Percentiles rank a stretch among this genome's conserved stretches.
Evolutionary conservation across 2,888 invertebrate species (phyloP).

Genomic region (Watsonalla binaria): DNA sequence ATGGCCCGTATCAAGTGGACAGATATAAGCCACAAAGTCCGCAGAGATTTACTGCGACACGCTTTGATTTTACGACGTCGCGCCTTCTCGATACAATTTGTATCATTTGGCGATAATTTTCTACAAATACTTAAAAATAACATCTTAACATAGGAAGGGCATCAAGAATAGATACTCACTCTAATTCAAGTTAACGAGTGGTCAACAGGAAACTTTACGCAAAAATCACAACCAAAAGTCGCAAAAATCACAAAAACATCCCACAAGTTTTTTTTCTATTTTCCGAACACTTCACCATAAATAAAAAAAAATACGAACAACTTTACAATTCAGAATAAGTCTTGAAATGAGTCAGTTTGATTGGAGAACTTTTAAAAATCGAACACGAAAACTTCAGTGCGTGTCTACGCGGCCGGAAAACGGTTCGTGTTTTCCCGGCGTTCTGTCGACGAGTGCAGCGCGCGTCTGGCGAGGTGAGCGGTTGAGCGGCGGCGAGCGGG

Average conservation of each 20-base stretch:
- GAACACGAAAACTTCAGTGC: slow-evolving; percentile 61
- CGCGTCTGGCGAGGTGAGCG: slow-evolving; percentile 68
- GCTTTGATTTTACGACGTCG: slow-evolving; percentile 60
- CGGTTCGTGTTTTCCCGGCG: slow-evolving; percentile 75
- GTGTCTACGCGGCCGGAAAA: slow-evolving; percentile 64
- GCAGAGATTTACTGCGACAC: slow-evolving; percentile 68
- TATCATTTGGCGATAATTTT: slow-evolving; percentile 48
- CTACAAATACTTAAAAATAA: slow-evolving; percentile 20
- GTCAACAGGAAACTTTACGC: slow-evolving; percentile 34
- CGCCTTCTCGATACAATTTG: slow-evolving; percentile 41
- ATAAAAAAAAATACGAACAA: slow-evolving; percentile 12
- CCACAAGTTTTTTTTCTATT: slow-evolving; percentile 52
- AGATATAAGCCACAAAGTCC: slow-evolving; percentile 57
- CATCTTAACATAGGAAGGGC: slow-evolving; percentile 8
- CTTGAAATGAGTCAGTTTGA: slow-evolving; percentile 4
- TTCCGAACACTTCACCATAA: slow-evolving; percentile 34
- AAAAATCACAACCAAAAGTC: slow-evolving; percentile 47
- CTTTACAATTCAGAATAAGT: slow-evolving; percentile 2
- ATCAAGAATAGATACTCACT: slow-evolving; percentile 53
- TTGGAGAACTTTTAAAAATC: slow-evolving; percentile 34
- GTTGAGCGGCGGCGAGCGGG: slow-evolving; percentile 47
- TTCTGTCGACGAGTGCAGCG: slow-evolving; percentile 75
- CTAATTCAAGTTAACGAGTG: slow-evolving; percentile 38
- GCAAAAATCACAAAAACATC: slow-evolving; percentile 64
- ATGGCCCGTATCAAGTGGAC: slow-evolving; percentile 67